phyloP scores from a whole-genome alignment of 2,888 invertebrate genomes.

The Synergus itoensis region DNA sequence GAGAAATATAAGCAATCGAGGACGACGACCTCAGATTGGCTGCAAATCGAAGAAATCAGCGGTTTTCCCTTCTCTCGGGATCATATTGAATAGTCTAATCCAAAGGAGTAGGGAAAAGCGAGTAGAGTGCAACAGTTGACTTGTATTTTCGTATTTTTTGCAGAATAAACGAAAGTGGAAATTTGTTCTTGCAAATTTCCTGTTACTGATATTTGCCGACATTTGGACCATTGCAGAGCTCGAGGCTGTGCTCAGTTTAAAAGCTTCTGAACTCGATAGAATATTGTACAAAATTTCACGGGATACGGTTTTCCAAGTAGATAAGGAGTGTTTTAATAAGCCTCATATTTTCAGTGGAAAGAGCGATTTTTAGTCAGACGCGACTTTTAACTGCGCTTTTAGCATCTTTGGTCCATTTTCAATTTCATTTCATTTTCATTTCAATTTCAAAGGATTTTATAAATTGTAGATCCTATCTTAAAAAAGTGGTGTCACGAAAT shows the following conservation, averaged over 20 bases:
- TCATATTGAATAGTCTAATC: not conserved
- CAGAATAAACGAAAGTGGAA: not conserved
- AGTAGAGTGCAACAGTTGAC: not conserved
- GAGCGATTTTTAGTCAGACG: not conserved
- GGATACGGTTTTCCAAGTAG: not conserved
- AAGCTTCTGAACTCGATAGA: too few relatives aligned
- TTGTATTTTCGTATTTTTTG: not conserved
- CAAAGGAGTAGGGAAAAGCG: not conserved
- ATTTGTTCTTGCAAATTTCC: not conserved
- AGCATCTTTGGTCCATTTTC: not conserved
- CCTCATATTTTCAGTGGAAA: not conserved
- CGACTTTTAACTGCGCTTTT: not conserved
- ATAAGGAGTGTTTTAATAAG: not conserved
- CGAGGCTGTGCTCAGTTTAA: not conserved
- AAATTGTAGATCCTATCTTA: too few relatives aligned
- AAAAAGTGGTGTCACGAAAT: too few relatives aligned
- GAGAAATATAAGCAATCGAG: constrained; percentile 5
- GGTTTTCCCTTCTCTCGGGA: constrained; percentile 9
- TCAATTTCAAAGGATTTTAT: too few relatives aligned
- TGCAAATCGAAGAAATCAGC: not conserved
- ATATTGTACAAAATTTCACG: too few relatives aligned
- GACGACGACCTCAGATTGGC: not conserved
- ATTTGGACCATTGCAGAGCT: not conserved
- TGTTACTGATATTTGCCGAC: not conserved
- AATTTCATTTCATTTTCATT: too few relatives aligned